phyloP scores from a whole-genome alignment of 1,140 invertebrate genomes.

The Aethina tumida region DNA sequence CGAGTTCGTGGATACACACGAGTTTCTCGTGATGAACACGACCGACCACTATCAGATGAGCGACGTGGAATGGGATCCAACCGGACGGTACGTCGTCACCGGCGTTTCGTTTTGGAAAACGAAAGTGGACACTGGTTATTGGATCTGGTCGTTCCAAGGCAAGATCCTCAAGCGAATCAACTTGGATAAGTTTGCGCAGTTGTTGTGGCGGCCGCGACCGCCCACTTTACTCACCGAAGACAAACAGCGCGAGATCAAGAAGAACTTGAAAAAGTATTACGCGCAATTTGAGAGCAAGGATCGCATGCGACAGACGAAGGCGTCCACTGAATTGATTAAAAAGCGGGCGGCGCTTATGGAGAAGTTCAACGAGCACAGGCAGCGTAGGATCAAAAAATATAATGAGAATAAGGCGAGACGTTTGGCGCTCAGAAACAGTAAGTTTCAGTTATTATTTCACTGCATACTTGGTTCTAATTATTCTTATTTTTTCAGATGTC shows the following conservation, averaged over 20 bases:
- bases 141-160: slow-evolving; percentile 94
- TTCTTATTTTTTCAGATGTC: slow-evolving; percentile 55
- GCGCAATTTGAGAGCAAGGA: slow-evolving; percentile 95
- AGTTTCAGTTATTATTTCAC: slow-evolving; percentile 38
- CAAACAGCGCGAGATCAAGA: slow-evolving; percentile 89
- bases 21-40: slow-evolving; percentile 88
- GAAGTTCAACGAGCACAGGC: slow-evolving; percentile 74
- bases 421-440: slow-evolving; percentile 77
- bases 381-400: slow-evolving; percentile 66
- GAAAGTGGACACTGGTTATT: slow-evolving; percentile 93
- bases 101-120: slow-evolving; percentile 92
- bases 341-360: slow-evolving; percentile 84
- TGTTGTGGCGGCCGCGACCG: slow-evolving; percentile 93
- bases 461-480: too few species aligned
- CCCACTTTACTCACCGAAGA: slow-evolving; percentile 70
- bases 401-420: slow-evolving; percentile 64
- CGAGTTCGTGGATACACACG: slow-evolving; percentile 92
- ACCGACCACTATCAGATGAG: slow-evolving; percentile 87
- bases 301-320: slow-evolving; percentile 81
- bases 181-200: slow-evolving; percentile 86
- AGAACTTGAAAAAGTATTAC: slow-evolving; percentile 97
- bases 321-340: slow-evolving; percentile 93
- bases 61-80: slow-evolving; percentile 98
- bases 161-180: slow-evolving; percentile 65
- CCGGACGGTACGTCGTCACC: slow-evolving; percentile 93